phyloP scores from a whole-genome alignment of 1,140 invertebrate genomes.

The Drosophila parvula region DNA sequence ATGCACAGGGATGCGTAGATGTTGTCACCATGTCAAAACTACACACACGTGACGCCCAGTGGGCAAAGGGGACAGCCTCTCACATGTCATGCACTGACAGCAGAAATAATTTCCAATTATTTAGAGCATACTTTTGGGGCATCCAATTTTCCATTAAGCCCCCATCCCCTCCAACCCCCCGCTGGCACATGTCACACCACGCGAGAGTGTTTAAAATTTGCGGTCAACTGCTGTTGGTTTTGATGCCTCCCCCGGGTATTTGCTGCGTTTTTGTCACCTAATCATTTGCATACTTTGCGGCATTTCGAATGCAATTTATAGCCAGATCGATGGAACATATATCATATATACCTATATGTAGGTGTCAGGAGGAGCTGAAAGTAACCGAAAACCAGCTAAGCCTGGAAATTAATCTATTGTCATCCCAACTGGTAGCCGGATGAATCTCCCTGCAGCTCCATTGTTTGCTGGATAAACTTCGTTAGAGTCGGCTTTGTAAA shows the following conservation, averaged over 20 bases:
- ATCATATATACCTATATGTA: background rate
- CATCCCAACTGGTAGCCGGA: background rate
- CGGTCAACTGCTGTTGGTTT: constrained; percentile 42
- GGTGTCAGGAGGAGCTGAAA: background rate
- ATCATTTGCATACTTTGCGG: constrained; percentile 66
- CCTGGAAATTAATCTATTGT: constrained; percentile 14
- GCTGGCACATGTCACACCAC: background rate
- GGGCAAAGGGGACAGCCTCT: background rate
- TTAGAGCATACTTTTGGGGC: constrained; percentile 69
- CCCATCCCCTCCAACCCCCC: background rate
- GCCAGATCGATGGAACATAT: constrained; percentile 17
- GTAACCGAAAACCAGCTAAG: too few relatives aligned
- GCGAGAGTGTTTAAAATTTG: constrained; percentile 63
- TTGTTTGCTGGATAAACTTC: constrained; percentile 45
- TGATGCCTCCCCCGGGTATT: constrained; percentile 22
- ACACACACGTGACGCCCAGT: background rate
- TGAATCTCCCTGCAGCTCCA: background rate
- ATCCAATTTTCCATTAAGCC: constrained; percentile 25
- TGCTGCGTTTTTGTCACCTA: constrained; percentile 59
- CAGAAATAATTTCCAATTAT: constrained; percentile 75
- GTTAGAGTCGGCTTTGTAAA: constrained; percentile 39
- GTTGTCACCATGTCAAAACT: constrained; percentile 29
- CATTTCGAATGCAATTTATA: constrained; percentile 13
- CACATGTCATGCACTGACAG: constrained; percentile 56
- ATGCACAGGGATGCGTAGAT: constrained; percentile 19